A percentile compares a stretch with the other conserved stretches of the same genome.
Conservation (phyloP, 2,888 invertebrate genomes). For the Nomada lathburiana region DNA sequence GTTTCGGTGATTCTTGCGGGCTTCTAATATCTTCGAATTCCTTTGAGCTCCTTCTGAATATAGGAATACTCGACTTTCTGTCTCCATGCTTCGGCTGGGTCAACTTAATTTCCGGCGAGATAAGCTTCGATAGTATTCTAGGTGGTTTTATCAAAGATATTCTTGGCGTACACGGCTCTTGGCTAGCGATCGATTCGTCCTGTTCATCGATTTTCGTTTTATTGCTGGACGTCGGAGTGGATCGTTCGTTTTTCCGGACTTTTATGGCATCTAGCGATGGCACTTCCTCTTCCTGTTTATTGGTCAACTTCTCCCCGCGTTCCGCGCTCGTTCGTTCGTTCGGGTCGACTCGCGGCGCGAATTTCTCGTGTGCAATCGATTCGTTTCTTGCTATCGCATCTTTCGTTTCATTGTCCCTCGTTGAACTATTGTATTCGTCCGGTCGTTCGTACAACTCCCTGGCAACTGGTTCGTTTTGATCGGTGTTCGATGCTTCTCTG, state of each 20-base stretch:
- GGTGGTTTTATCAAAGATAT: conserved; percentile 79
- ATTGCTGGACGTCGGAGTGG: conserved; percentile 34
- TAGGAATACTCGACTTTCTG: conserved; percentile 81
- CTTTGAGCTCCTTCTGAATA: conserved; percentile 79
- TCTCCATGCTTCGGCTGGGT: conserved; percentile 75
- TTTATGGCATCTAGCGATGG: conserved; percentile 55
- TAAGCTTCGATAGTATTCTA: conserved; percentile 73
- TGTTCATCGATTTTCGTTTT: conserved; percentile 62
- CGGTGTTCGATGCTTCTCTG: conserved; percentile 28
- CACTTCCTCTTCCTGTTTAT: conserved; percentile 60
- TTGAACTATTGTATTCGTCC: conserved; percentile 35
- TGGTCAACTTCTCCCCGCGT: conserved; percentile 49
- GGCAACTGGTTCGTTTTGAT: conserved; percentile 26
- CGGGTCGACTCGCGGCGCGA: conserved; percentile 34
- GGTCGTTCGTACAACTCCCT: conserved; percentile 15
- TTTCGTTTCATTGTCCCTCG: conserved; percentile 21
- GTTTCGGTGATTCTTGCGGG: conserved; percentile 80
- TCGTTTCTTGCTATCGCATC: conserved; percentile 40
- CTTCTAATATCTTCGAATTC: conserved; percentile 83
- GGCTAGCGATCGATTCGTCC: conserved; percentile 44
- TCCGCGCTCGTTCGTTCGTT: conserved; percentile 67
- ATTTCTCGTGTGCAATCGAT: conserved; percentile 43
- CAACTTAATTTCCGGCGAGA: conserved; percentile 61
- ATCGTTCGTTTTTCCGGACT: conserved; percentile 64
- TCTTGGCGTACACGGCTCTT: conserved; percentile 62